Evolutionary conservation across 2,888 invertebrate species (phyloP), one percentile per base, ranked within the genome.

Genomic region (Athripsodes cinereus): DNA sequence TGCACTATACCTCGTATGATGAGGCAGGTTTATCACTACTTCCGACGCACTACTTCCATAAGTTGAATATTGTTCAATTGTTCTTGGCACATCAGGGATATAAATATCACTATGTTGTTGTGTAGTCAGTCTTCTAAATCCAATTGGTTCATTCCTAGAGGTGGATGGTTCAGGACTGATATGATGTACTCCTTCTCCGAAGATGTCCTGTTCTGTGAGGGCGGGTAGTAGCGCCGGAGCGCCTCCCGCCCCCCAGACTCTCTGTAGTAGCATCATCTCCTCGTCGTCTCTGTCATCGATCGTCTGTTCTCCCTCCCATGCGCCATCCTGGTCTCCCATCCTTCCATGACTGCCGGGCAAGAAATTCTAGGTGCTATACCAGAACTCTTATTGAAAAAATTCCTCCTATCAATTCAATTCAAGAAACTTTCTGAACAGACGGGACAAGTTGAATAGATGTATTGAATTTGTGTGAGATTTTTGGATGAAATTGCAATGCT

Each of bases 251-350:
- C 59, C 60, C 63, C 63, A 63, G 16, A 63, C 57, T 11, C 61
- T 57, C 59, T 59, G 51, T 52, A 62, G 53, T 49, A 62, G 53
- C 57, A 62, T 60, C 55, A 62, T 52, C 31, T 61, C 63, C 34
- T 55, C 54, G 49, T 58, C 58, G 40, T 40, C 53, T 40, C 48
- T 47, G 19, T 40, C 53, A 40, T 53, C 52, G 20, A 22, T 5
- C 51, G 13, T 22, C 34, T 47, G 48, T 20, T 22, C 53, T 54
- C 60, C 63, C 56, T 51, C 63, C 57, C 53, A 53, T 34, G 47
- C 50, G 22, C 54, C n/a, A 40, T n/a, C 55, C 46, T 35, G 56
- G 49, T 52, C 48, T 21, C 60, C 61, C 63, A 63, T 63, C 57
- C 61, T 58, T 58, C 60, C 63, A 62, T 62, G 58, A 50, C 60